Evolutionary conservation across 2,797 vertebrate species (phyloP).

Genomic region (Limnodromus scolopaceus): DNA sequence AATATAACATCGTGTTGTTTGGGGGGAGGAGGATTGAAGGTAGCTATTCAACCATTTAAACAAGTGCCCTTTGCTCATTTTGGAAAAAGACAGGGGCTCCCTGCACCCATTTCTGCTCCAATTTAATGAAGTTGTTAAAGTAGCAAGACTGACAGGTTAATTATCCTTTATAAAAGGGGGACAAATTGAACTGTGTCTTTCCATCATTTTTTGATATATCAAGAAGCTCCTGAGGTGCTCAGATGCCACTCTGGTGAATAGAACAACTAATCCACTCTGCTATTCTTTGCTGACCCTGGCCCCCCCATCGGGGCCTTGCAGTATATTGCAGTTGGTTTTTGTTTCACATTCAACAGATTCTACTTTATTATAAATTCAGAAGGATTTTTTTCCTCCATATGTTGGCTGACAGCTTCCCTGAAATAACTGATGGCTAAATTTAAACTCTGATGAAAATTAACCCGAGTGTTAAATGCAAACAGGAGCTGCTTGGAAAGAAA

Average conservation of each 20-base stretch:
- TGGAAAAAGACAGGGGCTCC: slow-evolving; percentile 71
- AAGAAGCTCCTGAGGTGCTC: slow-evolving; percentile 84
- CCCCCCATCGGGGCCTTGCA: slow-evolving; percentile 77
- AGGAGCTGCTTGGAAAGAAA: slow-evolving; percentile 84
- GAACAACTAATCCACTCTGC: slow-evolving; percentile 86
- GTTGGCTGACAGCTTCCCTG: slow-evolving; percentile 89
- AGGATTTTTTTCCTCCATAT: slow-evolving; percentile 85
- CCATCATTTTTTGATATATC: slow-evolving; percentile 92
- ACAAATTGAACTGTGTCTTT: slow-evolving; percentile 99
- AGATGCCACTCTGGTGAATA: slow-evolving; percentile 84
- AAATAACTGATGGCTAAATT: slow-evolving; percentile 97
- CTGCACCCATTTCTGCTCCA: slow-evolving; percentile 83
- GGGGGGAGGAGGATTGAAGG: not conserved
- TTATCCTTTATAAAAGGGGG: slow-evolving; percentile 99
- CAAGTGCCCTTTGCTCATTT: slow-evolving; percentile 65
- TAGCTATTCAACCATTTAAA: slow-evolving; percentile 42
- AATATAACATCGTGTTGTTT: not conserved
- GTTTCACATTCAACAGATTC: slow-evolving; percentile 86
- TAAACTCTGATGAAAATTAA: slow-evolving; percentile 96
- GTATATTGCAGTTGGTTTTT: slow-evolving; percentile 79
- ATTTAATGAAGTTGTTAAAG: slow-evolving; percentile 96
- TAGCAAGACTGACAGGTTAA: slow-evolving; percentile 98
- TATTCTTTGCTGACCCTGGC: slow-evolving; percentile 80
- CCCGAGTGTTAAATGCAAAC: slow-evolving; percentile 90
- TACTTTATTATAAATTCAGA: slow-evolving; percentile 86